A percentile compares a stretch with the other conserved stretches of the same genome.
Evolutionary conservation across 2,888 invertebrate species (phyloP).

Genomic region (Tanypteryx hageni): DNA sequence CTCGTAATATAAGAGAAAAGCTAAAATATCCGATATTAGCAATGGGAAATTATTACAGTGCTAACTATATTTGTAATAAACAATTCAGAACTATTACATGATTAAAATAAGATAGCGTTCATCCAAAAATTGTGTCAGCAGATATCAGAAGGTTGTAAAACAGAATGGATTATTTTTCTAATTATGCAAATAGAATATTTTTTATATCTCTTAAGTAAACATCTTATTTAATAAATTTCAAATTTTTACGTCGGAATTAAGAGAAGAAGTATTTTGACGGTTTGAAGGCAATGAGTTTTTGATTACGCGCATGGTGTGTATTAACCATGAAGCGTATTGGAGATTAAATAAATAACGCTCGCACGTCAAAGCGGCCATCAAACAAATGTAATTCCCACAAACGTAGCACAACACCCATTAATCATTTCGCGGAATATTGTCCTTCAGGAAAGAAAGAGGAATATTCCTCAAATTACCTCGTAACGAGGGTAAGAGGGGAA

Average conservation of each 20-base stretch:
- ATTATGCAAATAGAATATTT: too few relatives aligned
- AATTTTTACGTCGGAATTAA: neutral
- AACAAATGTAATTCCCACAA: conserved; percentile 59
- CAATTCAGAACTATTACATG: too few relatives aligned
- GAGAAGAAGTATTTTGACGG: conserved; percentile 2
- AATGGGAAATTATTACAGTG: too few relatives aligned
- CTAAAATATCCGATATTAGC: too few relatives aligned
- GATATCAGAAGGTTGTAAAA: too few relatives aligned
- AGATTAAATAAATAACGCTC: conserved; percentile 59
- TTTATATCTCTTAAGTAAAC: too few relatives aligned
- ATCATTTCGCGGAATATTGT: conserved; percentile 45
- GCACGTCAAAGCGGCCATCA: conserved; percentile 17
- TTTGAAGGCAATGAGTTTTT: conserved; percentile 32
- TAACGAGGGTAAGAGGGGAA: conserved; percentile 8
- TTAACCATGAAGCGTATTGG: conserved; percentile 45
- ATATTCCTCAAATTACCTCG: conserved; percentile 52
- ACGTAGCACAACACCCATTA: conserved; percentile 39
- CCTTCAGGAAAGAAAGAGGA: conserved; percentile 24
- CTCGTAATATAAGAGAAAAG: too few relatives aligned
- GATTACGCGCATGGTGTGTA: neutral
- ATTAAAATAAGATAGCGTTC: too few relatives aligned
- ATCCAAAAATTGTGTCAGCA: too few relatives aligned
- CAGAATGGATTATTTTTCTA: too few relatives aligned
- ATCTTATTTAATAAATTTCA: neutral
- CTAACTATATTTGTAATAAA: too few relatives aligned